Percentiles rank a stretch among this genome's conserved stretches.
Evolutionary conservation across 2,113 vertebrate genomes (phyloP).

Genomic region (Empidonax alnorum): DNA sequence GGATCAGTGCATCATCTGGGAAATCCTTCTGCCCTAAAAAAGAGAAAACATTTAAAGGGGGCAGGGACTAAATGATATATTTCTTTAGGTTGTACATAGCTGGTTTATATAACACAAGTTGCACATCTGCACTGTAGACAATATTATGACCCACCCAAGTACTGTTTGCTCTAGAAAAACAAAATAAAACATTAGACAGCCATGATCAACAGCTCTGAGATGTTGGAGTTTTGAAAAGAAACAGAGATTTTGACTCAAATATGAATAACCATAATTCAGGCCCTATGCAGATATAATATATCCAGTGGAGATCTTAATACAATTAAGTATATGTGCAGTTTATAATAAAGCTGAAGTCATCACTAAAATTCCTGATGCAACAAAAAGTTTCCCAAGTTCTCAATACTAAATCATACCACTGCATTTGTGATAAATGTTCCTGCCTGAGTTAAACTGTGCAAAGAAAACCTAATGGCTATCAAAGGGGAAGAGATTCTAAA

Average conservation of each 20-base stretch:
- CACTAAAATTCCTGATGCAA: background rate
- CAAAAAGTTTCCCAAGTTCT: background rate
- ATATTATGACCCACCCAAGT: background rate
- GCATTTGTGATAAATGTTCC: background rate
- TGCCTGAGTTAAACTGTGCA: background rate
- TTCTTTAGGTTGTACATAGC: background rate
- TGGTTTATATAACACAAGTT: background rate
- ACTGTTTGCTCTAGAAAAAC: constrained; percentile 3
- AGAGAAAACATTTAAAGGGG: background rate
- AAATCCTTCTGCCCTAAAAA: background rate
- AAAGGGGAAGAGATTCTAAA: background rate
- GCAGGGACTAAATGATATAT: background rate
- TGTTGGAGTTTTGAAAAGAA: constrained; percentile 19
- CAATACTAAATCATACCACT: background rate
- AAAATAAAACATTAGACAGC: background rate
- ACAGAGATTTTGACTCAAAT: background rate
- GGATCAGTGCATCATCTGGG: background rate
- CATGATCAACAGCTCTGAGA: background rate
- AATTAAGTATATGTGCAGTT: background rate
- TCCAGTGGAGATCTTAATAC: background rate
- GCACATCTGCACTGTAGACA: background rate
- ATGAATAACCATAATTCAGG: background rate
- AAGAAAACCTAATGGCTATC: background rate
- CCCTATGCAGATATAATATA: background rate
- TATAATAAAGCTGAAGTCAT: background rate